Evolutionary conservation across 2,797 vertebrate species (phyloP).

Genomic region (Paramormyrops hopkinsi): DNA sequence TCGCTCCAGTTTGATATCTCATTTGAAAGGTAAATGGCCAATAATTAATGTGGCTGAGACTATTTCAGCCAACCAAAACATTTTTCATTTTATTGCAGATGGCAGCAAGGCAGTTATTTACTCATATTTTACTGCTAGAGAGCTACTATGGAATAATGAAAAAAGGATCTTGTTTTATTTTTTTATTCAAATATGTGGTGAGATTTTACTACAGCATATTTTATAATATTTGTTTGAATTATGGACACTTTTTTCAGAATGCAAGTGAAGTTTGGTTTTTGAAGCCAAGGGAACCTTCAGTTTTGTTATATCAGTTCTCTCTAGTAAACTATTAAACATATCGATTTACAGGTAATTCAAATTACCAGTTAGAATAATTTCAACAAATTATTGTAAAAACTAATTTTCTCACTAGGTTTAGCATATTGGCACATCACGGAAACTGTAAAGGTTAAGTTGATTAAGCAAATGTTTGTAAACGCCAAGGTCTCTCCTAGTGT

Average conservation of each 20-base stretch:
- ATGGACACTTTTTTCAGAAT: neutral
- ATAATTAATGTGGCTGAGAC: neutral
- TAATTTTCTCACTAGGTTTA: neutral
- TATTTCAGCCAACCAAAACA: constrained; percentile 5
- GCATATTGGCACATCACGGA: neutral
- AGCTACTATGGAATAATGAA: neutral
- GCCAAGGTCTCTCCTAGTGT: neutral
- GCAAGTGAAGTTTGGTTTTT: constrained; percentile 1
- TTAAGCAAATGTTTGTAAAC: neutral
- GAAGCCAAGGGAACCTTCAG: neutral
- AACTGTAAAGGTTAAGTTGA: constrained; percentile 6
- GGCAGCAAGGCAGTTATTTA: neutral
- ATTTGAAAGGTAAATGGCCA: neutral
- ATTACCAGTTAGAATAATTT: neutral
- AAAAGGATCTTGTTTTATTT: neutral
- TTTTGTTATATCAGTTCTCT: neutral
- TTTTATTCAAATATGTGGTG: neutral
- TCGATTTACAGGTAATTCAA: neutral
- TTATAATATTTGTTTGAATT: constrained; percentile 1
- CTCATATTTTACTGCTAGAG: neutral
- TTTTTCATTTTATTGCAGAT: constrained; percentile 2
- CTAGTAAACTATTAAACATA: neutral
- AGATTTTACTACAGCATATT: neutral
- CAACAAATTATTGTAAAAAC: neutral
- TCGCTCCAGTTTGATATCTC: neutral